These are phyloP conservation scores for Sphaeridia pumilis DNA, from an alignment of 2,888 invertebrate species.

Conservation along the genomic window DNA sequence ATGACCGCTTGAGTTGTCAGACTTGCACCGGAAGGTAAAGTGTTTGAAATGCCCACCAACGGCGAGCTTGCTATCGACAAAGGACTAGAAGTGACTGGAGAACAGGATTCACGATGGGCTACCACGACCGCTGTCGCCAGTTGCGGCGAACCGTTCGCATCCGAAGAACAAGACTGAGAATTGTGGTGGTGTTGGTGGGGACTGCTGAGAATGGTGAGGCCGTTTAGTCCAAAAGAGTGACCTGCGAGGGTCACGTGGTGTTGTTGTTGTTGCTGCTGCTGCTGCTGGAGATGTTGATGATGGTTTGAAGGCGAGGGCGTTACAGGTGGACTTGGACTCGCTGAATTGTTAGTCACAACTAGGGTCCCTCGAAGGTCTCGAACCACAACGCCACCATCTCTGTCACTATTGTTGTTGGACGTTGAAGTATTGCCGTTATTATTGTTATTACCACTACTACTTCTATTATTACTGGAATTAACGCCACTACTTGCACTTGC, in stretches of 20 bases:
- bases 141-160: slow-evolving; percentile 40
- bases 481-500: slow-evolving; percentile 8
- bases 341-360: slow-evolving; percentile 3
- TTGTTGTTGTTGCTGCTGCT: slow-evolving; percentile 9
- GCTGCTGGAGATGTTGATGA: background rate
- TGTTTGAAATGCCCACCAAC: slow-evolving; percentile 9
- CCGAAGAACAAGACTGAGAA: slow-evolving; percentile 40
- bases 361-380: slow-evolving; percentile 5
- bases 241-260: slow-evolving; percentile 13
- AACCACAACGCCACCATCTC: background rate
- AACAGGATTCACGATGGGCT: slow-evolving; percentile 31
- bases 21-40: slow-evolving; percentile 17
- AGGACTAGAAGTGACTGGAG: slow-evolving; percentile 28
- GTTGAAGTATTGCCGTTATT: slow-evolving; percentile 8
- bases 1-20: slow-evolving; percentile 16
- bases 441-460: background rate
- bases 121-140: slow-evolving; percentile 35
- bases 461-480: slow-evolving; percentile 3
- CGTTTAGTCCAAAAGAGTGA: slow-evolving; percentile 44
- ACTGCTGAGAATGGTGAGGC: slow-evolving; percentile 44
- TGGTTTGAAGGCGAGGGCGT: slow-evolving; percentile 44
- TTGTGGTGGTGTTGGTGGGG: no score
- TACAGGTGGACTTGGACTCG: no score
- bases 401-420: background rate
- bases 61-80: slow-evolving; percentile 32